Evolutionary conservation across 2,888 invertebrate genomes (phyloP), one percentile per base, ranked within the genome.

Genomic region (Lasioglossum malachurum): DNA sequence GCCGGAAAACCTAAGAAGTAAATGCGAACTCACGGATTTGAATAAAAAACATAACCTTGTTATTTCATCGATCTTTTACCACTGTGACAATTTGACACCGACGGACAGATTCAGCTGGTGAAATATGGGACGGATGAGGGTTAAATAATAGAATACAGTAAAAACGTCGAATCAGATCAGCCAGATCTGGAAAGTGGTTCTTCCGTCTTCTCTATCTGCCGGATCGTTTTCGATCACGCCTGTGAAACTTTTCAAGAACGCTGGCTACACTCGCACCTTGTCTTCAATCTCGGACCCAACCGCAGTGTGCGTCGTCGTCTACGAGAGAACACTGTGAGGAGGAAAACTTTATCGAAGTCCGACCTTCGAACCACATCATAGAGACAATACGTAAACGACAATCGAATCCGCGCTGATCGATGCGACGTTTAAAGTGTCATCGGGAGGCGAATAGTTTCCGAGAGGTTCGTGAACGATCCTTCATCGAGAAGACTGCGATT

Each of bases 341-440:
- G 64, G 67, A 4, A 53, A 82, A 82, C 41, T 77, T 77, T 64
- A 23, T 60, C 41, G 76, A 72, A 53, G 44, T 73, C 19, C 41
- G 41, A 16, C 23, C 16, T 31, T 53, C 46, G 46, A 14, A 67
- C 46, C 46, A n/a, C 67, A 73, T 60, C 81, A 77, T 60, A n/a
- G 49, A 41, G 73, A 77, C 76, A 73, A 64, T 31, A 64, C 60
- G 60, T n/a, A 38, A 80, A 41, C 69, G 46, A 49, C 38, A 49
- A 41, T 44, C 75, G 76, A 69, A 67, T 77, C 35, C 67, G 8
- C 64, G 38, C 69, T 80, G 69, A 80, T 71, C 71, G 80, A 76
- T 76, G 75, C 35, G 76, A 71, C 69, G 76, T 76, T 76, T 57
- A 76, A 57, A 80, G 31, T 75, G 69, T 53, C 75, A 31, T 53